A percentile compares a stretch with the other conserved stretches of the same genome.
Evolutionary conservation across 1,140 invertebrate species (phyloP).

Genomic region (Himalopsyche phryganea): DNA sequence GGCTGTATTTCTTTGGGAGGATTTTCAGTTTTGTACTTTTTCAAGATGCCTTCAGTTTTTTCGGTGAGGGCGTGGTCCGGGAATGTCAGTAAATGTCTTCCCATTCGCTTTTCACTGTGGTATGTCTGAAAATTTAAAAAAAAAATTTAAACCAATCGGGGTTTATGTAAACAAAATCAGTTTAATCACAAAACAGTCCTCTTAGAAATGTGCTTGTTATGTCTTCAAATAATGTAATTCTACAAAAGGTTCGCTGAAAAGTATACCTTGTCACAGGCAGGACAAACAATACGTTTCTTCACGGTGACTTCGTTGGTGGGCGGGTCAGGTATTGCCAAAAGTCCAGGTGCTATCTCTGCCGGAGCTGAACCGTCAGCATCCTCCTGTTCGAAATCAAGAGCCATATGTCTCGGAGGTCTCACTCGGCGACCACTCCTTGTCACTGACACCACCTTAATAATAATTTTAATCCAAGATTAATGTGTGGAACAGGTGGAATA

Average conservation of each 20-base stretch:
- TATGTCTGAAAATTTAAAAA: constrained; percentile 22
- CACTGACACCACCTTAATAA: constrained; percentile 12
- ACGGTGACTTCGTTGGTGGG: not conserved
- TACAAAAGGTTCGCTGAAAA: too few relatives aligned
- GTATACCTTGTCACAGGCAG: constrained; percentile 20
- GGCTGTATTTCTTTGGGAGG: constrained; percentile 16
- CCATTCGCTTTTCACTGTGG: constrained; percentile 22
- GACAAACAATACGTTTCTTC: constrained; percentile 15
- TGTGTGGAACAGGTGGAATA: not conserved
- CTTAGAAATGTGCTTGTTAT: too few relatives aligned
- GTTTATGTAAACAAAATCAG: too few relatives aligned
- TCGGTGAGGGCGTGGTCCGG: constrained; percentile 24
- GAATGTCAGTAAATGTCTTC: constrained; percentile 12
- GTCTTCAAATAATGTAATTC: too few relatives aligned
- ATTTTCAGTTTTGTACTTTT: constrained; percentile 19
- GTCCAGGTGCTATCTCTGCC: not conserved
- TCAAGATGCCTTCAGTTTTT: constrained; percentile 16
- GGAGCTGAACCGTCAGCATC: not conserved
- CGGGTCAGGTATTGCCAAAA: not conserved
- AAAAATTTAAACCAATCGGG: too few relatives aligned
- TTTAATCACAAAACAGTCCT: too few relatives aligned
- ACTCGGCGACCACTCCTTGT: constrained; percentile 19
- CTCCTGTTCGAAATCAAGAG: constrained; percentile 9
- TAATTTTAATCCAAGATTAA: not conserved
- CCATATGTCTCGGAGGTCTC: constrained; percentile 12